Evolutionary conservation across 2,113 vertebrate species (phyloP).

Genomic region (Oreotrochilus melanogaster): DNA sequence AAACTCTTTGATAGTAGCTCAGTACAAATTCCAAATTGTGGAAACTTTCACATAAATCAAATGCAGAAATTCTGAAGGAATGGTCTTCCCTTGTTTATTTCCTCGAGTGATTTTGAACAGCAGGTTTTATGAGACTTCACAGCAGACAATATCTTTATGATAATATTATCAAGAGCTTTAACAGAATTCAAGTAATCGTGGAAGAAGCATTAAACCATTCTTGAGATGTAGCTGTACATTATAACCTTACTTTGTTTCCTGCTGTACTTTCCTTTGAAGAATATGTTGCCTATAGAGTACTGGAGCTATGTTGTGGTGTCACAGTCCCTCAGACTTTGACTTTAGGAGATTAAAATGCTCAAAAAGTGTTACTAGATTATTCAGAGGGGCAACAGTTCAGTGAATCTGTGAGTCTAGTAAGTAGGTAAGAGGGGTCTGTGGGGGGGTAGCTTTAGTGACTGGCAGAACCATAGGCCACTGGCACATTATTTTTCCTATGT

Average conservation of each 20-base stretch:
- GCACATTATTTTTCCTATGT: too few species aligned
- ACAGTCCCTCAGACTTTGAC: neutral
- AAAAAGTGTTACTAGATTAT: neutral
- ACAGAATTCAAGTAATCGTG: neutral
- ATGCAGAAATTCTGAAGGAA: neutral
- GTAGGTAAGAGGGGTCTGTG: neutral
- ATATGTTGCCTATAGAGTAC: neutral
- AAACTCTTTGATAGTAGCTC: neutral
- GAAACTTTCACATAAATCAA: neutral
- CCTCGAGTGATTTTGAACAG: neutral
- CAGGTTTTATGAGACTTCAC: neutral
- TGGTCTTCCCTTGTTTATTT: neutral
- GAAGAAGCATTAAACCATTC: neutral
- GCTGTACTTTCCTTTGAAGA: neutral
- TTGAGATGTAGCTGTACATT: neutral
- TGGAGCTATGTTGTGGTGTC: neutral
- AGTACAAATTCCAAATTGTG: neutral
- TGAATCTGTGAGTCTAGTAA: neutral
- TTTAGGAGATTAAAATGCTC: neutral
- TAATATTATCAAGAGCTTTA: neutral
- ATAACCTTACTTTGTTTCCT: neutral
- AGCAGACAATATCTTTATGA: neutral
- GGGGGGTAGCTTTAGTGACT: neutral
- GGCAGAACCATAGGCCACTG: neutral
- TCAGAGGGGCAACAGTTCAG: neutral